A percentile compares a stretch with the other conserved stretches of the same genome.
These are phyloP conservation scores for Cerastis leucographa DNA, from an alignment of 2,888 invertebrate genomes.

Conservation along the genomic window DNA sequence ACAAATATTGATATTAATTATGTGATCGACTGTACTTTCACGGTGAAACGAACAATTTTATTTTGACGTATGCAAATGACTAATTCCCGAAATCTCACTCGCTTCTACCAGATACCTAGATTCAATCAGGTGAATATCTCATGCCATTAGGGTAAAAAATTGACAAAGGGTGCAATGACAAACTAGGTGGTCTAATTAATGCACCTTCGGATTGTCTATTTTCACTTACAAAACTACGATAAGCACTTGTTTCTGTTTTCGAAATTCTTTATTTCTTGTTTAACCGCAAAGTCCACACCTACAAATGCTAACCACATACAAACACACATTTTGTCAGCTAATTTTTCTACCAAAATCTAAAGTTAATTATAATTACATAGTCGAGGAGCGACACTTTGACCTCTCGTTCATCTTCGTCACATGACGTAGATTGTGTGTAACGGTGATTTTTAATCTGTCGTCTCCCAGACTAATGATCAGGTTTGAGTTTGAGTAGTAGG, in stretches of 20 bases:
- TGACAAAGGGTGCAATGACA: not conserved
- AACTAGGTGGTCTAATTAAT: not conserved
- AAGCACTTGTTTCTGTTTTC: not conserved
- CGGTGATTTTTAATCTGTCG: slow-evolving; percentile 50
- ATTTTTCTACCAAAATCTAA: slow-evolving; percentile 40
- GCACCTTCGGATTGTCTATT: not conserved
- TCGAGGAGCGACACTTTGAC: slow-evolving; percentile 49
- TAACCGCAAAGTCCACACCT: not conserved
- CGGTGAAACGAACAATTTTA: not conserved
- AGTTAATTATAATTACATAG: slow-evolving; percentile 51
- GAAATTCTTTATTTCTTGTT: not conserved
- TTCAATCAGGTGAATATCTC: not conserved
- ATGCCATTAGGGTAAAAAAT: not conserved
- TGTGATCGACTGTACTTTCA: not conserved
- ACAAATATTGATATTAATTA: too few relatives aligned
- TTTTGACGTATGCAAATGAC: not conserved
- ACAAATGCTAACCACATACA: slow-evolving; percentile 1
- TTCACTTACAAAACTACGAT: not conserved
- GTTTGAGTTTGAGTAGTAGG: not conserved
- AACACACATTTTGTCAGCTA: slow-evolving; percentile 6
- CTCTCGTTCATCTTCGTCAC: slow-evolving; percentile 55
- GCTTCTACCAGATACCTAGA: not conserved
- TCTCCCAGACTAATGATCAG: slow-evolving; percentile 19
- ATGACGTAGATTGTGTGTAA: slow-evolving; percentile 30
- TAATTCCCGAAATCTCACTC: not conserved